Evolutionary conservation across 1,140 invertebrate genomes (phyloP).

Genomic region (Hydropsyche tenuis): DNA sequence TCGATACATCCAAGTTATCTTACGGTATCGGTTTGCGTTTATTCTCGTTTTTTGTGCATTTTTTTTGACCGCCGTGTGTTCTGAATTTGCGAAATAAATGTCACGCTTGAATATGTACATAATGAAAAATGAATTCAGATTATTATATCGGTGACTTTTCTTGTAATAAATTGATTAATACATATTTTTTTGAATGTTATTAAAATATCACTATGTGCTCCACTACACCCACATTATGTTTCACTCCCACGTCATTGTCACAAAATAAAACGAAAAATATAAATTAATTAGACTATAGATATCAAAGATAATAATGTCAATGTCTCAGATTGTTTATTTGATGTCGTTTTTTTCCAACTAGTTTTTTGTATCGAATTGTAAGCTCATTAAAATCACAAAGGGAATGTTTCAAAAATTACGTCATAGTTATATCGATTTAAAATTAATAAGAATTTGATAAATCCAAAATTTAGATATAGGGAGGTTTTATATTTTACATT

Average conservation of each 20-base stretch:
- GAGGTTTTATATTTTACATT: no score
- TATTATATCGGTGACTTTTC: background rate
- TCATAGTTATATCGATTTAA: no score
- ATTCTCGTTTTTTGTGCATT: background rate
- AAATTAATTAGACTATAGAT: slow-evolving; percentile 17
- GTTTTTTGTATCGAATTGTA: background rate
- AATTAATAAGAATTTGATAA: no score
- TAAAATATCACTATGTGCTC: background rate
- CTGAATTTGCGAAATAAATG: background rate
- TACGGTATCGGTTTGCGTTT: slow-evolving; percentile 6
- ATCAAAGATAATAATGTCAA: slow-evolving; percentile 22
- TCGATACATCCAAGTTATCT: slow-evolving; percentile 22
- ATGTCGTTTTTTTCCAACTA: background rate
- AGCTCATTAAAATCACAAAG: background rate
- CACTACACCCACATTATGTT: slow-evolving; percentile 1
- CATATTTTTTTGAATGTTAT: background rate
- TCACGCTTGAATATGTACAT: no score
- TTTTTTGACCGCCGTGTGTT: background rate
- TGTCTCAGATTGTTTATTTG: slow-evolving; percentile 19
- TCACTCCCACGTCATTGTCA: background rate
- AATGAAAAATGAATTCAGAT: no score
- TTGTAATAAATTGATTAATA: background rate
- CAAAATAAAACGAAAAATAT: background rate
- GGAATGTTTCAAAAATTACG: no score
- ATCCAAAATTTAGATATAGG: no score